Evolutionary conservation across 2,888 invertebrate species (phyloP).

Genomic region (Noctua comes): DNA sequence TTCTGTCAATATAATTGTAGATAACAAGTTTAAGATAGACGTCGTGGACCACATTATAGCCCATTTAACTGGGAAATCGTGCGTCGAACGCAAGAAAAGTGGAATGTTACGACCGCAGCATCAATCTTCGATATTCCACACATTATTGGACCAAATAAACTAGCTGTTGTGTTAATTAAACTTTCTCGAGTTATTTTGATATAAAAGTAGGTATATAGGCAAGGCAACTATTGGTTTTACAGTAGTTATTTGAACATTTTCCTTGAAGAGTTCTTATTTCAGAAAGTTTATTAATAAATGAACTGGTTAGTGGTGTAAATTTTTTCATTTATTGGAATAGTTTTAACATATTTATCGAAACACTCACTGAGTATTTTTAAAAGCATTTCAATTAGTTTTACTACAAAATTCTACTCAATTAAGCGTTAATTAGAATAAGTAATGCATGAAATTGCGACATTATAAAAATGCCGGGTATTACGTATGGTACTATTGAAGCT

Average conservation of each 20-base stretch:
- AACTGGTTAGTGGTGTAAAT: background rate
- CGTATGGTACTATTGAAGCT: conserved; percentile 66
- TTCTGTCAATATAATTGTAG: conserved; percentile 12
- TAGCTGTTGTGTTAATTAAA: background rate
- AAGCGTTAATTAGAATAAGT: conserved; percentile 1
- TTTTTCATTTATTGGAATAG: background rate
- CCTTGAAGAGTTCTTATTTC: conserved; percentile 16
- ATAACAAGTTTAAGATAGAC: conserved; percentile 32
- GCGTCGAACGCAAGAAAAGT: background rate
- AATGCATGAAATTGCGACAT: conserved; percentile 4
- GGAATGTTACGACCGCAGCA: background rate
- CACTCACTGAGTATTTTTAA: conserved; percentile 19
- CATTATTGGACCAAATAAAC: background rate
- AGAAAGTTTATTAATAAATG: background rate
- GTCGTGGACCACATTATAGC: background rate
- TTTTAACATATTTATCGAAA: background rate
- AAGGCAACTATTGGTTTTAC: background rate
- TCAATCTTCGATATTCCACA: background rate
- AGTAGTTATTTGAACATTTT: conserved; percentile 17
- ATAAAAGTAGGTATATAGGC: conserved; percentile 23
- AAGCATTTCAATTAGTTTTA: conserved; percentile 23
- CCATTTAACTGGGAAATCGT: background rate
- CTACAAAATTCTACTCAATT: conserved; percentile 11
- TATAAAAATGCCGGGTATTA: conserved; percentile 49
- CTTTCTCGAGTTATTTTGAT: background rate